Base-by-base conservation (phyloP, 2,113 vertebrate genomes). In the Zootoca vivipara region DNA sequence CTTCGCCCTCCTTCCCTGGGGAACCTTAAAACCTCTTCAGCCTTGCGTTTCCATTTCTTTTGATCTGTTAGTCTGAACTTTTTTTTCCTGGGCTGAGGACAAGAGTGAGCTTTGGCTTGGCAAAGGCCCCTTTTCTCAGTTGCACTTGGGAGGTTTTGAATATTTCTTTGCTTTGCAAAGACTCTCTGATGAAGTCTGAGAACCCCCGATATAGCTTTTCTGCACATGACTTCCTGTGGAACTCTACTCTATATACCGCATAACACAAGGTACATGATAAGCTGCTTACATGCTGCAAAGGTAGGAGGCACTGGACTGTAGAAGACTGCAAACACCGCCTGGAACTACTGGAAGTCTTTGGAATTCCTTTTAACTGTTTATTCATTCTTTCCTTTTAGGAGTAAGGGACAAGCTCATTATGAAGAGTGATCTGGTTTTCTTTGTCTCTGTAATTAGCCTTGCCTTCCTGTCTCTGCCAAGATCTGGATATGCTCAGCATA, bases 401-500 rank as follows among this genome's bases (percentile, higher is more conserved):
- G 95, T 91, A 93, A 87, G 72, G 90, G 91, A 95, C 95, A 96
- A 83, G 80, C 92, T 94, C 97, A 98, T 93, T 90, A 99, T 99
- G 98, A 96, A 91, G 96, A 95, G 92, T 93, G 94, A 95, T 94
- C 95, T 96, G 96, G 93, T 96, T 86, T 94, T 97, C 73, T 92
- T 94, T 74, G 90, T 96, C 83, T 89, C 96, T 83, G 92, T 98
- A 86, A 90, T 98, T 92, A 96, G 96, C 94, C 94, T 98, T 94
- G 93, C 97, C 96, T 96, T 96, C 96, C 96, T 98, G 94, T 95
- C 95, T 52, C 94, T 98, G 92, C 94, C 96, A 72, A 95, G 94
- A 77, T 95, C 96, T 90, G 97, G 95, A 70, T 82, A 94, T 92
- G 95, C 97, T 95, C 98, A 99, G 95, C 97, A 97, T 70, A 94